Percentiles rank a stretch among this genome's conserved stretches.
These are phyloP conservation scores for Eremophila alpestris DNA, from an alignment of 2,797 vertebrate genomes.

Conservation along the genomic window DNA sequence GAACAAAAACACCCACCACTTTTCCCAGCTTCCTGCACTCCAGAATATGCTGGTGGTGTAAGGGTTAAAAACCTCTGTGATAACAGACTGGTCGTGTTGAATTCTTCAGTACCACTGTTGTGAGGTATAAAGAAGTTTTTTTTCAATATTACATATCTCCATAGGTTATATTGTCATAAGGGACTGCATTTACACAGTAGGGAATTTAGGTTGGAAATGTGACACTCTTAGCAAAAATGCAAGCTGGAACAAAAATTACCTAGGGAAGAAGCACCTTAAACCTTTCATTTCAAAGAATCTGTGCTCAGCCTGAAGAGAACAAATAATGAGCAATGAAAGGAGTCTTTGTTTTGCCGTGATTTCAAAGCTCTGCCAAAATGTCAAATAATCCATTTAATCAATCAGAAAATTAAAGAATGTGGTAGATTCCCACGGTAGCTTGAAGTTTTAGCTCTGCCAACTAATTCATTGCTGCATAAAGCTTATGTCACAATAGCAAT, in stretches of 20 bases:
- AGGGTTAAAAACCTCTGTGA: slow-evolving; percentile 48
- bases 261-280: slow-evolving; percentile 66
- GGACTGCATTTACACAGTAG: slow-evolving; percentile 52
- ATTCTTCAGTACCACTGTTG: slow-evolving; percentile 27
- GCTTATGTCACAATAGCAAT: slow-evolving; percentile 77
- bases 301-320: slow-evolving; percentile 57
- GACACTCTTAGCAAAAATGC: slow-evolving; percentile 52
- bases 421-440: slow-evolving; percentile 66
- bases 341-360: slow-evolving; percentile 70
- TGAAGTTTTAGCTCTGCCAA: slow-evolving; percentile 66
- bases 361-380: slow-evolving; percentile 77
- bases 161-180: slow-evolving; percentile 51
- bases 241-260: slow-evolving; percentile 58
- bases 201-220: slow-evolving; percentile 35
- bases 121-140: slow-evolving; percentile 47
- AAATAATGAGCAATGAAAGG: slow-evolving; percentile 74
- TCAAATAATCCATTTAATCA: slow-evolving; percentile 83
- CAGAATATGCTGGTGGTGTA: slow-evolving; percentile 4
- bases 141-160: slow-evolving; percentile 45
- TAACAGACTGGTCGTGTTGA: not conserved
- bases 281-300: slow-evolving; percentile 72
- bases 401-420: slow-evolving; percentile 80
- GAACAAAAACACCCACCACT: not conserved
- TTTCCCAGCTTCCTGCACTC: not conserved
- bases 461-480: slow-evolving; percentile 65